phyloP scores from a whole-genome alignment of 2,797 vertebrate genomes.

The Cuculus canorus region DNA sequence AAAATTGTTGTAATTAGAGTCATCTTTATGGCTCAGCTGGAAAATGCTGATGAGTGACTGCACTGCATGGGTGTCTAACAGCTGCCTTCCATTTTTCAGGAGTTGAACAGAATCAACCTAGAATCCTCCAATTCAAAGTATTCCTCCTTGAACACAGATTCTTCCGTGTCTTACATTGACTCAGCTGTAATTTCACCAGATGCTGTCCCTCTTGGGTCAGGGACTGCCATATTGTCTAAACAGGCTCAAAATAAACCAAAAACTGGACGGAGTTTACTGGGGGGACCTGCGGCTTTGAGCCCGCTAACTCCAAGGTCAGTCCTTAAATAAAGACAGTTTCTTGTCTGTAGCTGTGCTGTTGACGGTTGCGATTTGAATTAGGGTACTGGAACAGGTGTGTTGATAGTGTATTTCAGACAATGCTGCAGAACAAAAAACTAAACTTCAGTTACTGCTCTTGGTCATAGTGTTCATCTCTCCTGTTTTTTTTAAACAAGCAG shows the following conservation, averaged over 20 bases:
- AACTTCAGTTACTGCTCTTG: not conserved
- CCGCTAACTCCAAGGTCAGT: constrained; percentile 94
- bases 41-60: not conserved
- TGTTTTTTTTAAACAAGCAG: not conserved
- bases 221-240: constrained; percentile 90
- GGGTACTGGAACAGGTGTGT: fast-evolving
- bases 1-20: not conserved
- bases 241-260: constrained; percentile 96
- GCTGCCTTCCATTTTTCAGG: constrained; percentile 79
- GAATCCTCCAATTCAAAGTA: constrained; percentile 96
- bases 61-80: not conserved
- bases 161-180: constrained; percentile 95
- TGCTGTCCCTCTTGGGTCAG: constrained; percentile 86
- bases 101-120: constrained; percentile 95
- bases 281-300: constrained; percentile 90
- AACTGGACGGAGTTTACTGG: constrained; percentile 92
- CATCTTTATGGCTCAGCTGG: not conserved
- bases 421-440: not conserved
- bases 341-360: not conserved
- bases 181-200: constrained; percentile 95
- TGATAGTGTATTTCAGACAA: not conserved
- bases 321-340: not conserved
- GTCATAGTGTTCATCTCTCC: not conserved
- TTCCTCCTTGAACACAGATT: constrained; percentile 89
- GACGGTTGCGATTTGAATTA: fast-evolving